Evolutionary conservation across 2,888 invertebrate species (phyloP), one percentile per base, ranked within the genome.

Genomic region (Tenthredo mesomela): DNA sequence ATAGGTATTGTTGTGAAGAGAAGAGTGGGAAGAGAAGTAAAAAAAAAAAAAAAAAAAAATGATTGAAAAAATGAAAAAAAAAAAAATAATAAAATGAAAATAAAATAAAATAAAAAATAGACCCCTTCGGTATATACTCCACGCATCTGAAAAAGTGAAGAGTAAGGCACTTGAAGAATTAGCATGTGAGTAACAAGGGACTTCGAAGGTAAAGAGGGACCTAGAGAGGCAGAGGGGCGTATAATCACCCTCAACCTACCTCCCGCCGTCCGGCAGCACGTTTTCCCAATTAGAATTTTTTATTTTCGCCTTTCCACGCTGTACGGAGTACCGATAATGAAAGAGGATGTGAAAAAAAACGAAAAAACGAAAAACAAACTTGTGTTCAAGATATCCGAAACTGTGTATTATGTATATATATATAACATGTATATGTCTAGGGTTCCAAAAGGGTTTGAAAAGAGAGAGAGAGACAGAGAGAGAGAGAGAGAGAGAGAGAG

Each of bases 101-200:
- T 33, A 61, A 61, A 9, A 61, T 25, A 61, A 1, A 25, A 25
- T 37, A 25, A 61, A 12, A 25, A 21, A 61, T 25, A 61, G 61
- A 61, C 18, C 61, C 61, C 61, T 25, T 4, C 25, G 61, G 21
- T 10, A n/a, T n/a, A n/a, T n/a, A 61, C 61, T 10, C 12, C 58
- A 9, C 1, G 61, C 61, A 61, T 25, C 25, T 61, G 3, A 25
- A 33, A 67, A 67, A 67, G 12, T 40, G 80, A 40, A 80, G 80
- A 80, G 80, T 80, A 43, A 70, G 21, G 40, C 86, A 84, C 88
- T 88, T 87, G 86, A 88, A 85, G 86, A 89, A 89, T 89, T 89
- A 88, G 88, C 89, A 88, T 89, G 89, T 87, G 87, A 86, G 88
- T 88, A 88, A 88, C 88, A 86, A 88, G 88, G 87, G 85, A 65